Percentiles rank a stretch among this genome's conserved stretches.
These are phyloP conservation scores for Lacerta agilis DNA, from an alignment of 2,797 vertebrate genomes.

Conservation along the genomic window DNA sequence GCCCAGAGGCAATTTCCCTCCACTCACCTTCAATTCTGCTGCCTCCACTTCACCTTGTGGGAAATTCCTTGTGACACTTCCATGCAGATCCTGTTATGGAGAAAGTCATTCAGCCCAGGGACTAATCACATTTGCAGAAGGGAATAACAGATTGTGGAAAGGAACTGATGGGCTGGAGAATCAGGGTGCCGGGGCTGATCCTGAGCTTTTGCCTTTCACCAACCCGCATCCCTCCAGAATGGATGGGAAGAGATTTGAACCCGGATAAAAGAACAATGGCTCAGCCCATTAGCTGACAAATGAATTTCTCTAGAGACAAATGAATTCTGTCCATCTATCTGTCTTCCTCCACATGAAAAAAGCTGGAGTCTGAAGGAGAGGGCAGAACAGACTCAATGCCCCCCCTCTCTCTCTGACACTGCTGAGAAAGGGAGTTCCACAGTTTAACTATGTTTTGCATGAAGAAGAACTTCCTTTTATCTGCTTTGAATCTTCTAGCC, in stretches of 20 bases:
- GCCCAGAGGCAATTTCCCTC: background rate
- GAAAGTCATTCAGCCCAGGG: background rate
- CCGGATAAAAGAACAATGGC: background rate
- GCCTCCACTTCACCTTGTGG: background rate
- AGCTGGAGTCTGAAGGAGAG: too few relatives aligned
- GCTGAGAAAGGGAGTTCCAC: too few relatives aligned
- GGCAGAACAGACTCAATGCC: too few relatives aligned
- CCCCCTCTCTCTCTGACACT: too few relatives aligned
- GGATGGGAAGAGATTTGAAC: background rate
- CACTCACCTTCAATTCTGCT: background rate
- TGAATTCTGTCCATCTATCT: background rate
- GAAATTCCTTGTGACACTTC: constrained; percentile 27
- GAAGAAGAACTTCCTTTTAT: too few relatives aligned
- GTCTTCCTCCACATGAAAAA: too few relatives aligned
- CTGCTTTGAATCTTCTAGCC: too few relatives aligned
- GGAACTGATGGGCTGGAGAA: background rate
- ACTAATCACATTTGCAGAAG: constrained; percentile 23
- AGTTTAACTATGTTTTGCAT: too few relatives aligned
- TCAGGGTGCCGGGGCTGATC: background rate
- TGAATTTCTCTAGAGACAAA: background rate
- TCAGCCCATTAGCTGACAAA: background rate
- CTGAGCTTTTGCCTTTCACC: background rate
- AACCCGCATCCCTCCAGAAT: background rate
- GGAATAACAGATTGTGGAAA: constrained; percentile 3
- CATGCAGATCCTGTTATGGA: background rate